These are phyloP conservation scores for Aratinga solstitialis DNA, from an alignment of 2,797 vertebrate species.

Conservation along the genomic window DNA sequence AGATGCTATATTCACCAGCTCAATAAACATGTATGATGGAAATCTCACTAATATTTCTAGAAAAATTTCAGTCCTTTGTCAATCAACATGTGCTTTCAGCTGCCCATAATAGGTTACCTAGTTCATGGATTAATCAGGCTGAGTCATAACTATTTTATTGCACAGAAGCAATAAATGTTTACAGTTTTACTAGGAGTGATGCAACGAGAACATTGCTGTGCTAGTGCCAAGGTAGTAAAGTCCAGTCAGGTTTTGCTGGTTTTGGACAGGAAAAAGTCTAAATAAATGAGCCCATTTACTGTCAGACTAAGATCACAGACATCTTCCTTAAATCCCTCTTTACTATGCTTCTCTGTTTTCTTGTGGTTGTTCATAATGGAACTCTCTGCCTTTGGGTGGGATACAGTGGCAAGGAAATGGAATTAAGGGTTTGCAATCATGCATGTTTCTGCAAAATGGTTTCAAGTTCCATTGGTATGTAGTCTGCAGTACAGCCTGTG, in stretches of 20 bases:
- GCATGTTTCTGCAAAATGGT: not conserved
- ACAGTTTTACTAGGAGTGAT: not conserved
- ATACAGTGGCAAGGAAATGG: not conserved
- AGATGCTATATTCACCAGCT: no score
- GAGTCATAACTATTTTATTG: not conserved
- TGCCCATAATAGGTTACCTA: not conserved
- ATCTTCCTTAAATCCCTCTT: not conserved
- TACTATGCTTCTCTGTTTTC: not conserved
- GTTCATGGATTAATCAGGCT: not conserved
- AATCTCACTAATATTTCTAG: not conserved
- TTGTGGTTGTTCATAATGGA: not conserved
- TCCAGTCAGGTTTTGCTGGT: not conserved
- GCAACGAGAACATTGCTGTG: not conserved
- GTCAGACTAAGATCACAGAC: not conserved
- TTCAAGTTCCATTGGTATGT: not conserved
- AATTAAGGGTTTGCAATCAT: not conserved
- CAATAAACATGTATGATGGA: fast-evolving
- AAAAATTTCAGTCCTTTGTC: not conserved
- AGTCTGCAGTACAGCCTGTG: not conserved
- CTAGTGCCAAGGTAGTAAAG: not conserved
- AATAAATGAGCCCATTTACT: not conserved
- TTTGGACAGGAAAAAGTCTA: not conserved
- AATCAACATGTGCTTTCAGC: not conserved
- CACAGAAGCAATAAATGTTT: not conserved
- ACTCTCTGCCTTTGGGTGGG: not conserved